A percentile compares a stretch with the other conserved stretches of the same genome.
Evolutionary conservation across 2,797 vertebrate species (phyloP).

Genomic region (Phataginus tetradactyla): DNA sequence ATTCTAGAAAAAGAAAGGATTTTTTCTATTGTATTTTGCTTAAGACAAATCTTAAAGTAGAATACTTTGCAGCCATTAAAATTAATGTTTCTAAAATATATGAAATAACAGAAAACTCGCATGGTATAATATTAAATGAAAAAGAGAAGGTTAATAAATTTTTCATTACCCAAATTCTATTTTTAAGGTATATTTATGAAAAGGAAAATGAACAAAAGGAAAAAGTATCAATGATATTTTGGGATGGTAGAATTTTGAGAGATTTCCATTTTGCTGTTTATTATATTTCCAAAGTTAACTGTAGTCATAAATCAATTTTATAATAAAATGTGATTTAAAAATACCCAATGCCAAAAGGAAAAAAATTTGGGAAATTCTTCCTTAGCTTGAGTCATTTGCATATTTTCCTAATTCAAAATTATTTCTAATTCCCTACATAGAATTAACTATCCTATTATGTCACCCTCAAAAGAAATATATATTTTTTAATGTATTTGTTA

Average conservation of each 20-base stretch:
- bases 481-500: neutral
- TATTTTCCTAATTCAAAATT: conserved; percentile 5
- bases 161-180: neutral
- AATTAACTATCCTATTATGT: neutral
- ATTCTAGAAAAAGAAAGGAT: neutral
- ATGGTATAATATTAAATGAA: neutral
- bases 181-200: neutral
- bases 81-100: conserved; percentile 31
- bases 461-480: neutral
- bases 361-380: neutral
- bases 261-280: neutral
- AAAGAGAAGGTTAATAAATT: neutral
- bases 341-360: conserved; percentile 8
- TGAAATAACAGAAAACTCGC: neutral
- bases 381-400: neutral
- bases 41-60: conserved; percentile 33
- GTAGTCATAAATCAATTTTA: neutral
- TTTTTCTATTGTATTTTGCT: conserved; percentile 29
- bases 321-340: conserved; percentile 4
- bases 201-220: neutral
- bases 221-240: neutral
- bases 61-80: conserved; percentile 30
- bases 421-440: neutral
- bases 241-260: neutral
- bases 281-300: neutral